Evolutionary conservation across 2,113 vertebrate genomes (phyloP), one percentile per base, ranked within the genome.

Genomic region (Tichodroma muraria): DNA sequence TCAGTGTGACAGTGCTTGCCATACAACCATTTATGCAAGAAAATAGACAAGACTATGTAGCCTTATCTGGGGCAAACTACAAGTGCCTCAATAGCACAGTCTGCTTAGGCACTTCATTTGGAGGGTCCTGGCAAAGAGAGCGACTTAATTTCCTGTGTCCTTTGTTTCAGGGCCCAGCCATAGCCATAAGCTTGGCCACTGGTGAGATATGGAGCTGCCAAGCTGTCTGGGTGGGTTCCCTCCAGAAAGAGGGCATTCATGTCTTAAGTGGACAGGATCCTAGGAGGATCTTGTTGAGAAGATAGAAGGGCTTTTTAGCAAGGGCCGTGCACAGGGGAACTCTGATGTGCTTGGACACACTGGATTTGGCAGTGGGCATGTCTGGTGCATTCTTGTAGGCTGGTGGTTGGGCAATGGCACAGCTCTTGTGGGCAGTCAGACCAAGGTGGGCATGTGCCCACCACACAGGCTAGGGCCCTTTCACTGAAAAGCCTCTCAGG

Each of bases 361-460:
- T 47, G 35, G 17, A 33, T 23, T 30, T 75, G 60, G 33, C 33
- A 63, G 9, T 28, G 22, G 15, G 27, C 11, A 5, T 40, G 16
- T 15, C 25, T 44, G 47, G 23, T 70, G 15, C 23, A 3, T 59
- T 49, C 52, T 59, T 6, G 0, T 16, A 77, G 33, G 33, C 56
- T 68, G 25, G 52, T 50, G 40, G 10, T 1, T 77, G 64, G n/a
- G 37, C 21, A n/a, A 76, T 53, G 33, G 5, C 63, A 31, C 11
- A 30, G 61, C 40, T 71, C 68, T 66, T 75, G 10, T 15, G n/a
- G 59, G 38, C 25, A 75, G 44, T 63, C 64, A 37, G 38, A 60
- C n/a, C 18, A 18, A 31, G 33, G 50, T 14, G 31, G 5, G 4
- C 59, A n/a, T 0, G 0, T 80, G 38, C 30, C 31, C 61, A 15